Evolutionary conservation across 2,113 vertebrate species (phyloP).

Genomic region (Ictidomys tridecemlineatus): DNA sequence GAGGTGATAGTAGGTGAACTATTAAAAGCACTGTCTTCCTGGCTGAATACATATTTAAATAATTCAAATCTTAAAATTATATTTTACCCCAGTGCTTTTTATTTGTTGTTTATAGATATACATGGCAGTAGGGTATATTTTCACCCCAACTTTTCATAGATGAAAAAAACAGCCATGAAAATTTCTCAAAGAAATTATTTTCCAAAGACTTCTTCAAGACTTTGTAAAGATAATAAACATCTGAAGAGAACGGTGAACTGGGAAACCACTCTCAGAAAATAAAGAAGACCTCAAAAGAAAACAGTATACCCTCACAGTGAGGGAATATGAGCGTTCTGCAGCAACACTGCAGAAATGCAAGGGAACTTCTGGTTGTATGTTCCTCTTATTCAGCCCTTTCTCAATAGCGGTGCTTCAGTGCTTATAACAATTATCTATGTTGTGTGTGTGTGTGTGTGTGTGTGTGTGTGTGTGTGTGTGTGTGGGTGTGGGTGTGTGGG

Average conservation of each 20-base stretch:
- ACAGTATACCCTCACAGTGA: not conserved
- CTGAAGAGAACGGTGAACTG: not conserved
- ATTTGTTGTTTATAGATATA: no score
- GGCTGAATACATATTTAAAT: not conserved
- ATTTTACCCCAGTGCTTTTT: not conserved
- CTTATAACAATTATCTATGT: not conserved
- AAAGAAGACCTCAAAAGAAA: constrained; percentile 13
- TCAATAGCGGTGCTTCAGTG: not conserved
- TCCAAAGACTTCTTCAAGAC: not conserved
- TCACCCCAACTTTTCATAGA: not conserved
- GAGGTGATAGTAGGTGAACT: not conserved
- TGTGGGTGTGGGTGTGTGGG: not conserved
- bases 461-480: not conserved
- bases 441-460: not conserved
- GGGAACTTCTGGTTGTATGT: not conserved
- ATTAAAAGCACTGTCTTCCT: not conserved
- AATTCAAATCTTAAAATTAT: not conserved
- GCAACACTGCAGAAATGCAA: not conserved
- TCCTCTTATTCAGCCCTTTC: not conserved
- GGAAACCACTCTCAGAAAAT: not conserved
- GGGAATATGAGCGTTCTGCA: not conserved
- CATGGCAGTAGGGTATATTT: not conserved
- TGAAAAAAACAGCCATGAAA: not conserved
- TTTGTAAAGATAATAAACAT: not conserved
- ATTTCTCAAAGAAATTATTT: not conserved